phyloP scores from a whole-genome alignment of 2,797 vertebrate species.

The Podarcis lilfordi region DNA sequence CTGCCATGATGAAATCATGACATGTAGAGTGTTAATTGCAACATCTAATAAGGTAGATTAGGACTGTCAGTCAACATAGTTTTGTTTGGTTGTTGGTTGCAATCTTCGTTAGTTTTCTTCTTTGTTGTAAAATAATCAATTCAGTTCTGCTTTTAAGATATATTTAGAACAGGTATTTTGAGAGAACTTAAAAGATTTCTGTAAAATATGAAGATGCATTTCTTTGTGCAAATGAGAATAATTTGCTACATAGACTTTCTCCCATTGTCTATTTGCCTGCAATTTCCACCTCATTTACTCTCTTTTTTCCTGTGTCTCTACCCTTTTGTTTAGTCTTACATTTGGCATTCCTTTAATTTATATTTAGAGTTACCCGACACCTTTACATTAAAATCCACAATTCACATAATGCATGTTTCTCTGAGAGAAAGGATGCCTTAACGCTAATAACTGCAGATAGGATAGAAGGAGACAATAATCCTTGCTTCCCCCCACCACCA shows the following conservation, averaged over 20 bases:
- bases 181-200: conserved; percentile 39
- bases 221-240: conserved; percentile 63
- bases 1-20: conserved; percentile 29
- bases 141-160: conserved; percentile 36
- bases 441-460: conserved; percentile 13
- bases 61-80: conserved; percentile 49
- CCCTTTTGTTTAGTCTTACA: conserved; percentile 70
- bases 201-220: conserved; percentile 49
- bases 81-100: conserved; percentile 5
- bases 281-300: conserved; percentile 72
- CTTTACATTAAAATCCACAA: conserved; percentile 69
- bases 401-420: background rate
- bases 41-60: conserved; percentile 56
- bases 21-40: conserved; percentile 55
- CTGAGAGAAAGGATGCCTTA: conserved; percentile 36
- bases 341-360: conserved; percentile 71
- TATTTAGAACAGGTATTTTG: conserved; percentile 53
- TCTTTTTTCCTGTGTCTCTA: conserved; percentile 53
- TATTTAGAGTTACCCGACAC: conserved; percentile 65
- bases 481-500: background rate
- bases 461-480: background rate
- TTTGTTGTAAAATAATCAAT: conserved; percentile 39
- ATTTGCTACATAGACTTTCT: conserved; percentile 72
- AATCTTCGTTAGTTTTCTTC: background rate
- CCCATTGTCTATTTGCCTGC: conserved; percentile 68